Conservation (phyloP, 2,797 vertebrate genomes). For the Apogon hyalosoma region DNA sequence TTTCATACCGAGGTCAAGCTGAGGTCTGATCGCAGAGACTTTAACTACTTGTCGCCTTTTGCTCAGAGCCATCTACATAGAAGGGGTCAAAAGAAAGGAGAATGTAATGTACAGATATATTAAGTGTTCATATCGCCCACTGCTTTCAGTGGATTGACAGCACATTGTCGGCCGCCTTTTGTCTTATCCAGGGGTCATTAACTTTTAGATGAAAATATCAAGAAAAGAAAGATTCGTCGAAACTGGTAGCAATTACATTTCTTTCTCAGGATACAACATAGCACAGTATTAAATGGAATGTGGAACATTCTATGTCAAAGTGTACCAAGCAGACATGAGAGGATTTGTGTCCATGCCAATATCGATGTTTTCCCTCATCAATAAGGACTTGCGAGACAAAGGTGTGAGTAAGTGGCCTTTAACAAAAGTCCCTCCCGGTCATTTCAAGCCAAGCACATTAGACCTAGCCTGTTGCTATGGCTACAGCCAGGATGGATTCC, state of each 20-base stretch:
- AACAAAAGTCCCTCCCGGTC: constrained; percentile 55
- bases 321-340: constrained; percentile 1
- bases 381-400: constrained; percentile 30
- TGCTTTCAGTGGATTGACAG: neutral
- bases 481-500: constrained; percentile 67
- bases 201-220: too few relatives aligned
- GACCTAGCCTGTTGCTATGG: constrained; percentile 76
- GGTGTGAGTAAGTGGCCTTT: constrained; percentile 46
- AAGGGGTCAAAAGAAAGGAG: neutral
- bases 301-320: neutral
- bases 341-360: constrained; percentile 9
- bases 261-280: neutral
- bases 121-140: neutral
- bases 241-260: too few relatives aligned
- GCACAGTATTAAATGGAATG: neutral
- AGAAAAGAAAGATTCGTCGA: too few relatives aligned
- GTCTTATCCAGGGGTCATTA: too few relatives aligned
- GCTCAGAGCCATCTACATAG: neutral
- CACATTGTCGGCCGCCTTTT: neutral
- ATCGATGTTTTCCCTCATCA: constrained; percentile 37
- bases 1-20: constrained; percentile 8
- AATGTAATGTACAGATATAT: constrained; percentile 1
- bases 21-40: neutral
- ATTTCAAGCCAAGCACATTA: constrained; percentile 59
- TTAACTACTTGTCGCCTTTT: neutral